These are phyloP conservation scores for Dendroctonus ponderosae DNA, from an alignment of 1,140 invertebrate species.

Conservation along the genomic window DNA sequence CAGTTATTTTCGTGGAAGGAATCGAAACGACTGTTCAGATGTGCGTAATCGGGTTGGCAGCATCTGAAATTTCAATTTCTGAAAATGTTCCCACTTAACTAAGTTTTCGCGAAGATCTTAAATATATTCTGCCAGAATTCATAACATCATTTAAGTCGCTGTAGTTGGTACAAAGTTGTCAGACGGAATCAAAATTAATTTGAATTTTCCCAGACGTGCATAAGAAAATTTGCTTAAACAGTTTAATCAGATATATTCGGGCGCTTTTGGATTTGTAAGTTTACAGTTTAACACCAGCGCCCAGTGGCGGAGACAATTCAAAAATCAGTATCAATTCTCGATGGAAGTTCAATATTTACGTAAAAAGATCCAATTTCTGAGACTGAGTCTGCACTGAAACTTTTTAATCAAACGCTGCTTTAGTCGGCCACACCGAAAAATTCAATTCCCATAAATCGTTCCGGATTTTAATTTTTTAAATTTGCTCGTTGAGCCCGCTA, in stretches of 20 bases:
- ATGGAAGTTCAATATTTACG: too few relatives aligned
- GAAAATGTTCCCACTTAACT: too few relatives aligned
- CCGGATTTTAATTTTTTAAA: constrained; percentile 16
- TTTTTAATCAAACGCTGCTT: constrained; percentile 16
- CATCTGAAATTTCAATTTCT: too few relatives aligned
- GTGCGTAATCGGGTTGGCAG: too few relatives aligned
- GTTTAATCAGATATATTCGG: constrained; percentile 6
- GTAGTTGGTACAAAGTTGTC: constrained; percentile 9
- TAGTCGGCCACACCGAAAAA: constrained; percentile 8
- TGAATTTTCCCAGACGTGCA: constrained; percentile 12
- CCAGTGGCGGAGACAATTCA: too few relatives aligned
- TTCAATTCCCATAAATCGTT: constrained; percentile 22
- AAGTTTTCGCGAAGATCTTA: neutral
- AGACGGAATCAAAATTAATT: constrained; percentile 17
- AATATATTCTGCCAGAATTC: constrained; percentile 4
- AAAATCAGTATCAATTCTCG: too few relatives aligned
- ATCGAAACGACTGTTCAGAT: too few relatives aligned
- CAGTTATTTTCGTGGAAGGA: too few relatives aligned
- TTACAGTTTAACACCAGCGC: too few relatives aligned
- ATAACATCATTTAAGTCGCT: constrained; percentile 11
- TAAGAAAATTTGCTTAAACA: constrained; percentile 14
- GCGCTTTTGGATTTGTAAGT: neutral
- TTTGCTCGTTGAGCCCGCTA: constrained; percentile 6
- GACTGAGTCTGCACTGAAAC: neutral
- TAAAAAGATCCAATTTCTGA: too few relatives aligned